Base-by-base conservation (phyloP, 2,888 invertebrate species). In the Digitonthophagus gazella region DNA sequence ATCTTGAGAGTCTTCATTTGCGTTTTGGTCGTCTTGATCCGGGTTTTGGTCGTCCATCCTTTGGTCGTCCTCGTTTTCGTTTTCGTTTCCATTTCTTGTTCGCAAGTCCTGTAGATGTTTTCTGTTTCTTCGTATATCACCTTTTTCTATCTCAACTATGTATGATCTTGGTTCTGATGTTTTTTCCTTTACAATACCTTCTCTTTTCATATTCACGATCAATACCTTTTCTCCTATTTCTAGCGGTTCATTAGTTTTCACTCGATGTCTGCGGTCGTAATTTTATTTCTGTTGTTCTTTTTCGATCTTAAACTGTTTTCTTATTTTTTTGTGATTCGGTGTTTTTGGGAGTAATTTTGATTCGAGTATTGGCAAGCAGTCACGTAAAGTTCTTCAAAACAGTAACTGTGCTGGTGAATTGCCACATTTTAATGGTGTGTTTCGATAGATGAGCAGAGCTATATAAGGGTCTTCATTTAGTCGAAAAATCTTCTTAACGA, bases 401-500 rank as follows among this genome's bases (percentile, higher is more conserved):
- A 61, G 14, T n/a, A 61, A 61, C 18, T 61, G 64, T n/a, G 64
- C 64, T 20, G 64, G 64, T n/a, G 64, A 22, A 18, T 11, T 19
- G 15, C 64, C 20, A 64, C 20, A 64, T 22, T 22, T 64, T 18
- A 64, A n/a, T 2, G 64, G 64, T 22, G 64, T 64, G 64, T 64
- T 64, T 15, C 64, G 19, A 8, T 64, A 64, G 15, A 19, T 22
- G 3, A 64, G 15, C 8, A 64, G 15, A 4, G 20, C 20, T 19
- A 14, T 15, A 5, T 64, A 64, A 3, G 14, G n/a, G 18, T 20
- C 57, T 15, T 18, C 15, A 20, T 67, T 67, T 19, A n/a, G 64
- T 3, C n/a, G 5, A n/a, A 55, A 19, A 18, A 67, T 67, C 15
- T 55, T 67, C 44, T 71, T 69, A n/a, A 71, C 15, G 1, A 67